Evolutionary conservation across 2,888 invertebrate genomes (phyloP), one percentile per base, ranked within the genome.

Genomic region (Xestia rhomboidea): DNA sequence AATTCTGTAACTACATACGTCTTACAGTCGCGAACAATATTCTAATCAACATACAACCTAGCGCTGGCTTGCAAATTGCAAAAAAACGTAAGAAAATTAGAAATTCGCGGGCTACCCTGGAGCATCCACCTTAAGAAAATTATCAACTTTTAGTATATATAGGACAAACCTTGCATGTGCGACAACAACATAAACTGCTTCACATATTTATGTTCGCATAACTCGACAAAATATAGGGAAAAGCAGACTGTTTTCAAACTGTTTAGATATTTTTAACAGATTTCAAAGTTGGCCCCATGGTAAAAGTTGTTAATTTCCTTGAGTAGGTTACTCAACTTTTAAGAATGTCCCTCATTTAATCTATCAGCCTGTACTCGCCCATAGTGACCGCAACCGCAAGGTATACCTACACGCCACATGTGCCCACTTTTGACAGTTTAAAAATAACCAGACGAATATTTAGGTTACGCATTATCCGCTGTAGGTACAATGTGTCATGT

Each of bases 401-500:
- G 73, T 77, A 60, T 62, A 73, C 75, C 54, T 27, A 69, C 13
- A 21, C 21, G 21, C 75, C 68, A 76, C 73, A 76, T 79, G 85
- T 74, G 76, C 34, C 54, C 64, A 68, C 54, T 77, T 83, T 74
- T 81, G 77, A 85, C 77, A 84, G 74, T 74, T 81, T 84, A 87
- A 74, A 85, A 85, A 84, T 85, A 85, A 72, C 75, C 81, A 81
- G 72, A 74, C 49, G 71, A 44, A 67, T 78, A 85, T 85, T 76
- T 84, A 72, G 87, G 87, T 87, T 85, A 84, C 81, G 41, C 57
- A 64, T 60, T 83, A 76, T 73, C 38, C 51, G 38, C 38, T 60
- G 62, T 72, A 34, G 68, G 71, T 73, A 62, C 49, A 54, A 69
- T 66, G 46, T 69, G 66, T 79, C 81, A 77, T 24, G 64, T 49